These are phyloP conservation scores for Unio delphinus DNA, from an alignment of 2,888 invertebrate genomes.

Conservation along the genomic window DNA sequence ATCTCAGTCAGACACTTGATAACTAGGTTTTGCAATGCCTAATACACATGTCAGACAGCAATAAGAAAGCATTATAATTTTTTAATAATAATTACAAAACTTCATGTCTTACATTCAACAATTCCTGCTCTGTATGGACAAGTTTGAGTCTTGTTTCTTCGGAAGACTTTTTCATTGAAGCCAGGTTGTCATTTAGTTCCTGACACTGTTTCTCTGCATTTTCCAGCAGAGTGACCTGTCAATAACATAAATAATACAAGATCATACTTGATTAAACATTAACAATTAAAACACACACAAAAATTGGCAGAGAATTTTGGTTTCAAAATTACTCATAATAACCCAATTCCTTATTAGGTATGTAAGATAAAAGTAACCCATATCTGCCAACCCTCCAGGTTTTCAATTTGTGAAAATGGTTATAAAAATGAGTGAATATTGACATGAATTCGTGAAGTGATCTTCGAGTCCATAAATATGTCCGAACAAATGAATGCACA, in stretches of 20 bases:
- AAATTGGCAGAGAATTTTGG: background rate
- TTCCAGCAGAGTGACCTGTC: conserved; percentile 28
- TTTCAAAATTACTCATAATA: too few species aligned
- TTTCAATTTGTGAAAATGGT: too few species aligned
- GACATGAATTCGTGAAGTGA: too few species aligned
- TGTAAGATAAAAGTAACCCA: too few species aligned
- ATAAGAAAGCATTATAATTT: background rate
- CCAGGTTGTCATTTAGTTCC: conserved; percentile 36
- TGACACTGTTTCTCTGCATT: conserved; percentile 25
- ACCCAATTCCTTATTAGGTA: too few species aligned
- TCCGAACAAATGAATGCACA: too few species aligned
- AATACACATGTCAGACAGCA: too few species aligned
- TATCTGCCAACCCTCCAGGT: too few species aligned
- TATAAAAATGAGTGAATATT: too few species aligned
- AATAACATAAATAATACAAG: background rate
- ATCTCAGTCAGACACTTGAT: too few species aligned
- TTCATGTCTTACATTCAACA: conserved; percentile 39
- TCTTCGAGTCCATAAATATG: too few species aligned
- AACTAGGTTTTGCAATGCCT: too few species aligned
- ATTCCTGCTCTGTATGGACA: conserved; percentile 30
- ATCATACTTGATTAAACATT: background rate
- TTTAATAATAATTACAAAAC: background rate
- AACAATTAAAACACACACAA: background rate
- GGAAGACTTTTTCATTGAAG: conserved; percentile 22
- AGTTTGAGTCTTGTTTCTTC: conserved; percentile 35